These are phyloP conservation scores for Parus major DNA, from an alignment of 2,113 vertebrate species.

Conservation along the genomic window DNA sequence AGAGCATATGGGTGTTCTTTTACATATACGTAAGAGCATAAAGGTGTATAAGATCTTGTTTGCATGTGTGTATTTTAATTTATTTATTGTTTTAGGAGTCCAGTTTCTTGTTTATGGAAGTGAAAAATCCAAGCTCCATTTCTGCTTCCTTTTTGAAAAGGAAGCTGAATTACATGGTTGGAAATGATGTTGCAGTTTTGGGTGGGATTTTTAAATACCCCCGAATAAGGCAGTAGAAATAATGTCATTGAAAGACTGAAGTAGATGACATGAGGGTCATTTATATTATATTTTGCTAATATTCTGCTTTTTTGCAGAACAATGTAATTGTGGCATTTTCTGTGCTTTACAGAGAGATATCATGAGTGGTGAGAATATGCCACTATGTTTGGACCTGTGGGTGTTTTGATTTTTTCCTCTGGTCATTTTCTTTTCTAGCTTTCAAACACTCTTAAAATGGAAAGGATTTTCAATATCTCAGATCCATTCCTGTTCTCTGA, in stretches of 20 bases:
- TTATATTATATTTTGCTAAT: neutral
- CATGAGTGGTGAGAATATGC: constrained; percentile 32
- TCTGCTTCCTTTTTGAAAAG: neutral
- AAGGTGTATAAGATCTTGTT: neutral
- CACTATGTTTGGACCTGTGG: neutral
- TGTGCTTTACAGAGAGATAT: constrained; percentile 31
- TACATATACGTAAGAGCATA: neutral
- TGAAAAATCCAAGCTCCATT: neutral
- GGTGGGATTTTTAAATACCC: neutral
- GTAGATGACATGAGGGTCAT: neutral
- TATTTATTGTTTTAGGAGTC: neutral
- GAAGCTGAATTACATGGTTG: neutral
- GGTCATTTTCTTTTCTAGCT: neutral
- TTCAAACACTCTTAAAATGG: neutral
- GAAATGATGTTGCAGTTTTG: neutral
- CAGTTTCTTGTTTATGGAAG: neutral
- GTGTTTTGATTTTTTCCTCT: neutral
- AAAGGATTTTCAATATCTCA: neutral
- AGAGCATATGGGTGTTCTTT: neutral
- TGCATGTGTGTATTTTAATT: neutral
- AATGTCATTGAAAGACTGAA: neutral
- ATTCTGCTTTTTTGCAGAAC: neutral
- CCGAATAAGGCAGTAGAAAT: neutral
- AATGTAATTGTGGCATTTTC: neutral
- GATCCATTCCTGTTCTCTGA: neutral